These are phyloP conservation scores for Callitettix versicolor DNA, from an alignment of 1,140 invertebrate species.

Conservation along the genomic window DNA sequence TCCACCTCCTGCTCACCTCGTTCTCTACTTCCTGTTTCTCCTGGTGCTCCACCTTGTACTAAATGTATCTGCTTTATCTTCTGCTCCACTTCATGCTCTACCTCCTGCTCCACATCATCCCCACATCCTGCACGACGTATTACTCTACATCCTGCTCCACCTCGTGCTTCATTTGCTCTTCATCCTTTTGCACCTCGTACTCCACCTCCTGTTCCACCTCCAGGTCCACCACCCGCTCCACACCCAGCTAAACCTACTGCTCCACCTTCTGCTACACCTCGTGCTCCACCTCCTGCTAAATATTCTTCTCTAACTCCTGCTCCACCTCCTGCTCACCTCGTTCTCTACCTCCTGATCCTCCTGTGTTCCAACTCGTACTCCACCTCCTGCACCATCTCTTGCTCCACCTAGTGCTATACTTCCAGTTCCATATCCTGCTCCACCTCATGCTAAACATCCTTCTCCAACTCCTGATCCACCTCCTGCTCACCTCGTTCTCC, in stretches of 20 bases:
- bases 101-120: too few relatives aligned
- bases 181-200: too few relatives aligned
- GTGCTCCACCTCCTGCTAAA: too few relatives aligned
- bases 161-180: too few relatives aligned
- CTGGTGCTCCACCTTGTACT: not conserved
- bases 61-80: too few relatives aligned
- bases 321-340: too few relatives aligned
- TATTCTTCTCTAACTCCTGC: not conserved
- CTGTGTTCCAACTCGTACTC: not conserved
- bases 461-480: too few relatives aligned
- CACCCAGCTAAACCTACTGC: not conserved
- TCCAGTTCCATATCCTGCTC: not conserved
- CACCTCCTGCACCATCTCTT: not conserved
- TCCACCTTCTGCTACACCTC: not conserved
- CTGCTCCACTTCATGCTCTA: not conserved
- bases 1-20: too few relatives aligned
- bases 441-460: not conserved
- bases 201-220: not conserved
- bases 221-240: not conserved
- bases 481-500: not conserved
- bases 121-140: too few relatives aligned
- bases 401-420: too few relatives aligned
- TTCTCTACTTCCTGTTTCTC: too few relatives aligned
- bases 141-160: too few relatives aligned
- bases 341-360: not conserved